Base-by-base conservation (phyloP, 2,113 vertebrate genomes). In the Oxygymnocypris stewartii region DNA sequence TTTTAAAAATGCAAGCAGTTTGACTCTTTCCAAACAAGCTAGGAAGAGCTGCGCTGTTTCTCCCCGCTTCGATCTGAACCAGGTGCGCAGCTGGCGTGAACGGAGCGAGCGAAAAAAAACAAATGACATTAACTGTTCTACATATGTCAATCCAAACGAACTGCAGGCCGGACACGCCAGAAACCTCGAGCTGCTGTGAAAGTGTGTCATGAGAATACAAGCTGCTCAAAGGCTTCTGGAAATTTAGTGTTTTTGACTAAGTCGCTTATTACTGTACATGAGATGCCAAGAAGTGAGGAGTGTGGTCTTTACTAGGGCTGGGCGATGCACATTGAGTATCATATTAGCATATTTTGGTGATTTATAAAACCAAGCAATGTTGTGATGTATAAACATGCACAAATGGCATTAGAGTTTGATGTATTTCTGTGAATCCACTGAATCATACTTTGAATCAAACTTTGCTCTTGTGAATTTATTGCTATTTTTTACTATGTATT, bases 21-120 rank as follows among this genome's bases (percentile, higher is more conserved):
- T 73, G 77, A 85, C 59, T 85, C 51, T 88, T 77, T 63, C 40
- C 25, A 75, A 87, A 85, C 76, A 42, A 35, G 42, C 35, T 51
- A 28, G 59, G 23, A 86, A 57, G 75, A 84, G 40, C 65, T 81
- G 42, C 37, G 67, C 40, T 23, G 57, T 61, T 61, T 59, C 54
- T 23, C 49, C 61, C 28, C 2, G 6, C 61, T 71, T 69, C 77
- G 31, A 31, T 81, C 47, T 28, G 76, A 80, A 76, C 25, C 75
- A 85, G 77, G 71, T 59, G 40, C 28, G 6, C 73, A 88, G 49
- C 84, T 79, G 51, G 81, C 47, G 28, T 28, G 13, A 67, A 37
- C 18, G 23, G 9, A 42, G 35, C 8, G 14, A 57, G 35, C 11
- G 10, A 35, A 51, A 25, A 20, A 40, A 57, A 73, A 35, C 6